Base-by-base conservation (phyloP, 2,797 vertebrate genomes). In the Martes flavigula region DNA sequence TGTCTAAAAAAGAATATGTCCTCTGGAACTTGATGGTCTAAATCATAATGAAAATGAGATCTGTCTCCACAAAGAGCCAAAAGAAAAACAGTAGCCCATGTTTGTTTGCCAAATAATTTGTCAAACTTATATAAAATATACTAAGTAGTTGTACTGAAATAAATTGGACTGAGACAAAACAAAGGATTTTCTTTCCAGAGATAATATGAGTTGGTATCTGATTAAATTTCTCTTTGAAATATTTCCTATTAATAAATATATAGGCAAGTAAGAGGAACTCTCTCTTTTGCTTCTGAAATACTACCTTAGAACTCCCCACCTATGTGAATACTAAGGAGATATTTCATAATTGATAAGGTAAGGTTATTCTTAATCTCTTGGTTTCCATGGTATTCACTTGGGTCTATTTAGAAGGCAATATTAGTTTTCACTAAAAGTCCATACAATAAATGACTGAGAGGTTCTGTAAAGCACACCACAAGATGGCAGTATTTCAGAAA, bases 401-500 rank as follows among this genome's bases (percentile, higher is more conserved):
- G 3, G 7, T 81, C 27, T 97, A n/a, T 32, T 51, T 54, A 83
- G 11, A 86, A 32, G 5, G 30, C n/a, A 23, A 32, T 14, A 72
- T 77, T 68, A 54, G 25, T 60, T 77, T 86, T 86, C 21, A 66
- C 13, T 1, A 1, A 1, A 73, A 91, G 40, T 78, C 10, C 43
- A 4, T 84, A 2, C 43, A 40, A 32, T 81, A 89, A 90, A 84
- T 72, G 14, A 75, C 12, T 18, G 38, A 48, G 13, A 90, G 43
- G 35, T 66, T 93, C 83, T 58, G 30, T 54, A 23, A 94, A 25
- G 27, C 91, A 12, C 15, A 93, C 97, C 98, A 98, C 97, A 96
- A 98, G 98, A 96, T 98, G 97, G 96, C 97, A 98, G 96, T 96
- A 79, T 97, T 98, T 98, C 87, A 95, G 96, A 98, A 97, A 98